phyloP scores from a whole-genome alignment of 2,113 vertebrate species.

The Hoplias malabaricus region DNA sequence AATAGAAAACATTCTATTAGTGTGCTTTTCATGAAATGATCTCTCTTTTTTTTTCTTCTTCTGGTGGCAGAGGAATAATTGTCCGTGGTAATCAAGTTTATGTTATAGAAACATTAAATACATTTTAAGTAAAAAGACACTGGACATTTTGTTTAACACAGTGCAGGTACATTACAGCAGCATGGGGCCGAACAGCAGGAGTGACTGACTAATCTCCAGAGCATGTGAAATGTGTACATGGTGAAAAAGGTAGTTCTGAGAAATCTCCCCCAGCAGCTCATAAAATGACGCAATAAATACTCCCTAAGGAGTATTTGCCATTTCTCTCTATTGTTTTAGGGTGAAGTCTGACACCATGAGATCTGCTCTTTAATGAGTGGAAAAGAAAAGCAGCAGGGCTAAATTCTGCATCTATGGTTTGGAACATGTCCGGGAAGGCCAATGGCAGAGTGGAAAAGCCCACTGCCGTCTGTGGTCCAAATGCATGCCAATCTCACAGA shows the following conservation, averaged over 20 bases:
- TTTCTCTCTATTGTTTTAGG: constrained; percentile 64
- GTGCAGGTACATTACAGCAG: neutral
- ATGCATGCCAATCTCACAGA: constrained; percentile 28
- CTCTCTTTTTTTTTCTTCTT: no score
- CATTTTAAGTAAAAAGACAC: no score
- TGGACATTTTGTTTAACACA: neutral
- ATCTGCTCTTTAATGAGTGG: constrained; percentile 64
- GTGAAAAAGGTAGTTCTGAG: constrained; percentile 39
- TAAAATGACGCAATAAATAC: constrained; percentile 47
- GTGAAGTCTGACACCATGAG: constrained; percentile 66
- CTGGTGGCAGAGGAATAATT: no score
- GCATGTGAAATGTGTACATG: neutral
- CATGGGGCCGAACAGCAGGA: neutral
- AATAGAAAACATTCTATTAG: no score
- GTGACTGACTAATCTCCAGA: neutral
- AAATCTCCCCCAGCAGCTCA: constrained; percentile 50
- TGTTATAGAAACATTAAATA: no score
- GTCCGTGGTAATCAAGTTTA: no score
- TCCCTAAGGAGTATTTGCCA: constrained; percentile 55
- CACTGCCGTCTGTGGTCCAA: constrained; percentile 14
- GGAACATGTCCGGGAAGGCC: constrained; percentile 65
- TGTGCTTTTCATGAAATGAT: no score
- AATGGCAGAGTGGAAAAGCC: constrained; percentile 56
- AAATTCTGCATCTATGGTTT: constrained; percentile 62
- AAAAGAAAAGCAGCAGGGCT: constrained; percentile 65